Evolutionary conservation across 2,888 invertebrate genomes (phyloP).

Genomic region (Tetragnatha montana): DNA sequence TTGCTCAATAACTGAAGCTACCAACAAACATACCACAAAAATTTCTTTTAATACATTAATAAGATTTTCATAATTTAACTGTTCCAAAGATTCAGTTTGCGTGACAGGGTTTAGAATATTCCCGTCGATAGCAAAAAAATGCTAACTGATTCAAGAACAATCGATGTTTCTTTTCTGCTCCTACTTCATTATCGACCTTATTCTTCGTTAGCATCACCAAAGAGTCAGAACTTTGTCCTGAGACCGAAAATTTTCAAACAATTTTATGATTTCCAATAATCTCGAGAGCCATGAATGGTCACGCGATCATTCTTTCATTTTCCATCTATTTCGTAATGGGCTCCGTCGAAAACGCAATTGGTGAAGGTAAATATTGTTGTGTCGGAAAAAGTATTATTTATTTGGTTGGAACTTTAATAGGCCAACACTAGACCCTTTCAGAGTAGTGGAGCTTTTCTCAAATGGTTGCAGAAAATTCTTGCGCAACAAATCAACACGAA

Average conservation of each 20-base stretch:
- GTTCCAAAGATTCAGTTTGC: neutral
- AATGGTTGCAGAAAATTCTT: no score
- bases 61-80: neutral
- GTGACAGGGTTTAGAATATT: neutral
- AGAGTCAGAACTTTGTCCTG: neutral
- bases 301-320: neutral
- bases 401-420: no score
- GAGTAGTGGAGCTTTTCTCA: no score
- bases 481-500: no score
- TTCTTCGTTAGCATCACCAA: neutral
- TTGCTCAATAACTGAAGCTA: no score
- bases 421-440: no score
- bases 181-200: conserved; percentile 1
- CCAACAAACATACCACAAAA: neutral
- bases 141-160: neutral
- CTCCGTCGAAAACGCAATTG: no score
- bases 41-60: neutral
- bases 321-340: neutral
- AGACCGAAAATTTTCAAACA: neutral
- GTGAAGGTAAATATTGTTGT: no score
- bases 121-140: neutral
- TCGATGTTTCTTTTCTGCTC: neutral
- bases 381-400: no score
- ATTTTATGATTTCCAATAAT: neutral
- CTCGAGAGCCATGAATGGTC: neutral